Percentiles rank a stretch among this genome's conserved stretches.
These are phyloP conservation scores for Okamejei kenojei DNA, from an alignment of 2,797 vertebrate genomes.

Conservation along the genomic window DNA sequence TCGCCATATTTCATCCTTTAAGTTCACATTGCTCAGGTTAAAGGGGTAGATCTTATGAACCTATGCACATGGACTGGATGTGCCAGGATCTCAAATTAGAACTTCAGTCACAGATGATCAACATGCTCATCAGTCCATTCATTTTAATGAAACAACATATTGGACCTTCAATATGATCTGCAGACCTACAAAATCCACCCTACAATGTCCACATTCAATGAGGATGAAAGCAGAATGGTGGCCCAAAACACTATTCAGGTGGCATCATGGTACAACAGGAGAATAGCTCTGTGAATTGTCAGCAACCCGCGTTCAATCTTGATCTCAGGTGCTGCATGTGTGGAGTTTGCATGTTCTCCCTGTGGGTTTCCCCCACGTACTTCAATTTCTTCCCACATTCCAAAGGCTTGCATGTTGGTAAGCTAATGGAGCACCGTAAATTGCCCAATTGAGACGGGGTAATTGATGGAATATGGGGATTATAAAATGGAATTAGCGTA, in stretches of 20 bases:
- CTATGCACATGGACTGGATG: neutral
- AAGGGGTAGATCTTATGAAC: neutral
- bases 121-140: neutral
- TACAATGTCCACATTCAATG: neutral
- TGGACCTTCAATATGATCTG: neutral
- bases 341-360: too few species aligned
- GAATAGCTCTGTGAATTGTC: too few species aligned
- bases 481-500: too few species aligned
- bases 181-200: neutral
- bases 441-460: too few species aligned
- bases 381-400: too few species aligned
- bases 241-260: neutral
- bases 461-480: too few species aligned
- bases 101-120: neutral
- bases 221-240: neutral
- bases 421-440: too few species aligned
- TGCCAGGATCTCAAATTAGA: neutral
- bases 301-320: too few species aligned
- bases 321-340: too few species aligned
- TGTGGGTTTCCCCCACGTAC: too few species aligned
- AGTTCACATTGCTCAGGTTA: neutral
- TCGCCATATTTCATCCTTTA: neutral
- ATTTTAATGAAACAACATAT: neutral
- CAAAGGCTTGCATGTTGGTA: too few species aligned
- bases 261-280: too few species aligned